Percentiles rank a stretch among this genome's conserved stretches.
phyloP scores from a whole-genome alignment of 2,888 invertebrate genomes.

The Apotomis capreana region DNA sequence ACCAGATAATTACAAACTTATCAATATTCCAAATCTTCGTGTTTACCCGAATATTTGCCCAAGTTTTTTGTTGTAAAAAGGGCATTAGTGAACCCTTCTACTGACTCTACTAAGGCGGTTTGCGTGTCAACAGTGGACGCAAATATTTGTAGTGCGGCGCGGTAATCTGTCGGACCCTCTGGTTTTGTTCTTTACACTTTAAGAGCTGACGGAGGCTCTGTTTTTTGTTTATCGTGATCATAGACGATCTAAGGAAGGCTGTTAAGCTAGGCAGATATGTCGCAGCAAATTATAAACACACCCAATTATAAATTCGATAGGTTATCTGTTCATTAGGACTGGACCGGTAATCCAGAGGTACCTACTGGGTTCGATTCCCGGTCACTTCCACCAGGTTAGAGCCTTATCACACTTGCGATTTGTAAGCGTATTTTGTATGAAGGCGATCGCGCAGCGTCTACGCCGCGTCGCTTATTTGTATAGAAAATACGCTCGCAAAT shows the following conservation, averaged over 20 bases:
- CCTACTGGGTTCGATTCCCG: too few species aligned
- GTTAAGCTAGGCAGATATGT: too few species aligned
- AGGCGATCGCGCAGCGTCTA: too few species aligned
- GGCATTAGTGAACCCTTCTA: constrained; percentile 82
- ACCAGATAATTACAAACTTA: constrained; percentile 24
- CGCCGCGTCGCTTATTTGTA: too few species aligned
- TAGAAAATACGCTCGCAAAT: too few species aligned
- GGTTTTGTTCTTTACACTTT: constrained; percentile 63
- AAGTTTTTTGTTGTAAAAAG: constrained; percentile 81
- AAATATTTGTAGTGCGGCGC: constrained; percentile 79
- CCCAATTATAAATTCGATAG: too few species aligned
- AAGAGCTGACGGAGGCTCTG: constrained; percentile 51
- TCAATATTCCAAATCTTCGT: constrained; percentile 46
- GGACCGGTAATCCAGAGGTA: too few species aligned
- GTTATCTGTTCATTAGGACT: too few species aligned
- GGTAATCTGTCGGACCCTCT: constrained; percentile 64
- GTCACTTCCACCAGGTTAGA: too few species aligned
- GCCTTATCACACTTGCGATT: too few species aligned
- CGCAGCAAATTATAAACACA: too few species aligned
- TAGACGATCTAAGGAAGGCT: neutral
- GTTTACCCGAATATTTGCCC: constrained; percentile 71
- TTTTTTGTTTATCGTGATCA: constrained; percentile 29
- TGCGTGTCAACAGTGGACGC: constrained; percentile 75
- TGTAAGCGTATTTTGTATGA: too few species aligned
- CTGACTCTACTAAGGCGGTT: constrained; percentile 80